These are phyloP conservation scores for Pyralis farinalis DNA, from an alignment of 2,888 invertebrate species.

Conservation along the genomic window DNA sequence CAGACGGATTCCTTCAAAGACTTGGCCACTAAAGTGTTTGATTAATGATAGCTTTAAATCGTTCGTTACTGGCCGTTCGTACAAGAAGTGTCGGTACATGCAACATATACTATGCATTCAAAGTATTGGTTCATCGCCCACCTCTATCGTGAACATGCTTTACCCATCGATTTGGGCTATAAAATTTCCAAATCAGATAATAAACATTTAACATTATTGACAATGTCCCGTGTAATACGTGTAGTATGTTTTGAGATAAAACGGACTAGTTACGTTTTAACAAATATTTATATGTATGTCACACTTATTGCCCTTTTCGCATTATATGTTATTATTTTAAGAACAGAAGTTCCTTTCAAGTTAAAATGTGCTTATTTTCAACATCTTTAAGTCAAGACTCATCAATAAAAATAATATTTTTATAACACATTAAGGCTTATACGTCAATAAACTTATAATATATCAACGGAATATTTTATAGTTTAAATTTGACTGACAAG, in stretches of 20 bases:
- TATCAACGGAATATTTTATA: no score
- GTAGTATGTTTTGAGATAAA: conserved; percentile 24
- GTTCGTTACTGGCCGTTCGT: conserved; percentile 26
- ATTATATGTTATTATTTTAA: no score
- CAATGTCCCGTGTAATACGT: conserved; percentile 34
- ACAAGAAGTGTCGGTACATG: conserved; percentile 15
- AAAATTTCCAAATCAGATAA: conserved; percentile 59
- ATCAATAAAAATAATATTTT: no score
- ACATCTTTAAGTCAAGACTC: no score
- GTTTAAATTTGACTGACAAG: no score
- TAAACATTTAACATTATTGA: conserved; percentile 61
- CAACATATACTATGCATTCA: conserved; percentile 3
- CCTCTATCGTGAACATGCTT: conserved; percentile 27
- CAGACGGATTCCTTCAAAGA: conserved; percentile 10
- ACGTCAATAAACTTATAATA: no score
- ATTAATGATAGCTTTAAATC: conserved; percentile 44
- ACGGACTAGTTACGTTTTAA: no score
- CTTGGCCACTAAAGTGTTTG: conserved; percentile 44
- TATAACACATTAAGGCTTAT: no score
- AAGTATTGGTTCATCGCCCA: conserved; percentile 36
- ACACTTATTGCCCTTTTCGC: no score
- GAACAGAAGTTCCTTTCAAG: no score
- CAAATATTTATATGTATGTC: no score
- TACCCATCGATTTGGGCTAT: conserved; percentile 39
- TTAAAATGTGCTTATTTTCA: no score